Evolutionary conservation across 2,888 invertebrate species (phyloP), one percentile per base, ranked within the genome.

Genomic region (Pecten maximus): DNA sequence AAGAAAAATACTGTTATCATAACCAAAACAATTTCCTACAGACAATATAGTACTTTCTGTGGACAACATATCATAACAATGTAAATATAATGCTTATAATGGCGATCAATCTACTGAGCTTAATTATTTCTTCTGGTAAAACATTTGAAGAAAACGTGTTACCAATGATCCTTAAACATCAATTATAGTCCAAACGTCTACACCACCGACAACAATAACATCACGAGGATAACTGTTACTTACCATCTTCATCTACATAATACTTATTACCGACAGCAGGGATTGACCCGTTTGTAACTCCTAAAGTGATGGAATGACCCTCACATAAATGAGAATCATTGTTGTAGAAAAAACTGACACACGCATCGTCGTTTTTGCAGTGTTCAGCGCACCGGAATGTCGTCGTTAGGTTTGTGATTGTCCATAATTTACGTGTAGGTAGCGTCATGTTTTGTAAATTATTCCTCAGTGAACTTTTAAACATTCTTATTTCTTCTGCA

Each of bases 311-410:
- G 16, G 74, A 74, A 74, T 74, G 74, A 12, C 74, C 74, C 2
- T 6, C 74, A 74, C 74, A 74, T 10, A 28, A 35, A 23, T 10
- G 12, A 74, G 74, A 74, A 12, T 74, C 35, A 6, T 12, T 28
- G 28, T 74, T 74, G 74, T 74, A 74, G 35, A 74, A 74, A 35
- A 74, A 74, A 35, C 74, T 74, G 10, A 74, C 74, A 74, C 74
- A 74, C 10, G 74, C 10, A 10, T 35, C 35, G 74, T 74, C 74
- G 3, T 74, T 74, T 28, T 35, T 74, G 15, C 74, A 74, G 12
- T 35, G 74, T 35, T 74, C 74, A 28, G 74, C 74, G 6, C 74
- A 74, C 4, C 74, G 28, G 35, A 74, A 23, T 54, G 54, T 28
- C 28, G 35, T 74, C 4, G 10, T 74, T 8, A 74, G 10, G 23